Evolutionary conservation across 2,113 vertebrate species (phyloP).

Genomic region (Miniopterus natalensis): DNA sequence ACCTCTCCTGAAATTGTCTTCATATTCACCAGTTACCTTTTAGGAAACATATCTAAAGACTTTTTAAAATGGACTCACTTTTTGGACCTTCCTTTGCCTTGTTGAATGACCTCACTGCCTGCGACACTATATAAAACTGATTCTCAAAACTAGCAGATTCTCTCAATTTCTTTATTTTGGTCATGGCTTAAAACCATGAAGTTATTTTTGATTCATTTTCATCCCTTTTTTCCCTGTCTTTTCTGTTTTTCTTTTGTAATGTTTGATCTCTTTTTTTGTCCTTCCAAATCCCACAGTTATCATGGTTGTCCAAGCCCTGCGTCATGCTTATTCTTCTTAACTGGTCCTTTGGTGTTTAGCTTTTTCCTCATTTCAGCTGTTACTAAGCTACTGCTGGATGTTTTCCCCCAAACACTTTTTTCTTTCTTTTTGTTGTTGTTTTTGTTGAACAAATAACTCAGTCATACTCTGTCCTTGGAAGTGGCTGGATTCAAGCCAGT

Average conservation of each 20-base stretch:
- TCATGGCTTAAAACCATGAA: not conserved
- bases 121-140: not conserved
- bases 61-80: not conserved
- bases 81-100: not conserved
- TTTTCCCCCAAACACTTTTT: not conserved
- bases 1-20: constrained; percentile 13
- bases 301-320: not conserved
- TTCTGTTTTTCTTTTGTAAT: constrained; percentile 27
- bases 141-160: not conserved
- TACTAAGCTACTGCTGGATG: constrained; percentile 48
- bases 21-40: not conserved
- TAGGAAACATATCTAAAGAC: not conserved
- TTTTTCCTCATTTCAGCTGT: constrained; percentile 41
- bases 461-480: constrained; percentile 48
- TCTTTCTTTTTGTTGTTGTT: not conserved
- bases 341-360: constrained; percentile 47
- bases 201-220: not conserved
- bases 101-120: not conserved
- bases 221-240: not conserved
- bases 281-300: not conserved
- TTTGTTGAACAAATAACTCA: constrained; percentile 19
- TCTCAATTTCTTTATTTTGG: constrained; percentile 42
- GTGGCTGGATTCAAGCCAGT: constrained; percentile 56
- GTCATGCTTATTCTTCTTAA: constrained; percentile 51
- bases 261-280: not conserved